A percentile compares a stretch with the other conserved stretches of the same genome.
Evolutionary conservation across 2,888 invertebrate genomes (phyloP).

Genomic region (Lasioglossum calceatum): DNA sequence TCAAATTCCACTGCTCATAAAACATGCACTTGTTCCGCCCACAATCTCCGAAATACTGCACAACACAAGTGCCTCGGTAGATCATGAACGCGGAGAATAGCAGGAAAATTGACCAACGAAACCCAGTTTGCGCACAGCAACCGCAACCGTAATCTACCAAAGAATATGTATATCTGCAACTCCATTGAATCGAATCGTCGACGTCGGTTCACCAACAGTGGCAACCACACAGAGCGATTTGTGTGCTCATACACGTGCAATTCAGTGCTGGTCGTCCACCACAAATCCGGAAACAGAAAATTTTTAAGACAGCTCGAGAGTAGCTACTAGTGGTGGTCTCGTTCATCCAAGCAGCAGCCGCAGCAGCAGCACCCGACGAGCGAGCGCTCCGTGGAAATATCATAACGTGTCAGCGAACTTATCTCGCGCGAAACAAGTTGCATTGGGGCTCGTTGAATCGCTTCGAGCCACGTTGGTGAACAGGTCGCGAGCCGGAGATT

Average conservation of each 20-base stretch:
- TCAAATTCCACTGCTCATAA: too few relatives aligned
- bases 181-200: conserved; percentile 6
- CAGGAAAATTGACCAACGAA: background rate
- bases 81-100: background rate
- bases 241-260: background rate
- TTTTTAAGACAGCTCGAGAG: conserved; percentile 9
- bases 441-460: conserved; percentile 32
- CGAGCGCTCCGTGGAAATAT: conserved; percentile 22
- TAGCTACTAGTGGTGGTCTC: background rate
- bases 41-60: background rate
- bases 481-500: conserved; percentile 8
- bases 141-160: background rate
- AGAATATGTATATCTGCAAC: background rate
- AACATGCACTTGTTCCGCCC: too few relatives aligned
- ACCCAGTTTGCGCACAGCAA: background rate
- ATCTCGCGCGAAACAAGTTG: conserved; percentile 16
- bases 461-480: conserved; percentile 5
- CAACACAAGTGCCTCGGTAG: background rate
- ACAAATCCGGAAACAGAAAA: conserved; percentile 18
- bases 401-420: conserved; percentile 50
- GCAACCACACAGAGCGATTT: background rate
- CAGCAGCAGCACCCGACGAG: conserved; percentile 24
- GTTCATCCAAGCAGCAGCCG: background rate
- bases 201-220: too few relatives aligned
- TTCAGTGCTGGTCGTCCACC: background rate